phyloP scores from a whole-genome alignment of 2,888 invertebrate genomes.

The Tortrix viridana region DNA sequence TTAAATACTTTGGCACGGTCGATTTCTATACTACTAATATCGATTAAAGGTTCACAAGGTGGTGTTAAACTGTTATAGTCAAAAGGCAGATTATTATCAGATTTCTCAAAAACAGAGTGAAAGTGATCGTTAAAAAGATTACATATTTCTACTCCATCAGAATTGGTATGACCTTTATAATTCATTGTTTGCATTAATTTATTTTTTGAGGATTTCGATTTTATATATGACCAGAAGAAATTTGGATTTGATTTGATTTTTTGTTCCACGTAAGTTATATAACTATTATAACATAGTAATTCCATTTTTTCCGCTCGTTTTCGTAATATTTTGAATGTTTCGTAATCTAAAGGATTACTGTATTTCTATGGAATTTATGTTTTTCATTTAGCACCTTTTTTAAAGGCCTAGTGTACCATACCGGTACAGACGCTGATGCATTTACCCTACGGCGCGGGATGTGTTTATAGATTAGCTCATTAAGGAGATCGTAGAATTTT shows the following conservation, averaged over 20 bases:
- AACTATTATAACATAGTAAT: slow-evolving; percentile 22
- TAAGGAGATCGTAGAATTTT: slow-evolving; percentile 10
- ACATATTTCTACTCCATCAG: slow-evolving; percentile 2
- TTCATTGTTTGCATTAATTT: neutral
- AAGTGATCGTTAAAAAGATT: slow-evolving; percentile 11
- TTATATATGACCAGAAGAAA: neutral
- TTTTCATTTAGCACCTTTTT: slow-evolving; percentile 30
- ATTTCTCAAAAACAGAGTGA: slow-evolving; percentile 8
- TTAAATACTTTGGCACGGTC: neutral
- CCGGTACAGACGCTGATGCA: slow-evolving; percentile 5
- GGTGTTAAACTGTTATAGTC: neutral
- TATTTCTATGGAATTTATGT: slow-evolving; percentile 30
- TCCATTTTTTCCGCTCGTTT: slow-evolving; percentile 20
- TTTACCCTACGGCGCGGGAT: slow-evolving; percentile 23
- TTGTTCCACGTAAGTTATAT: slow-evolving; percentile 11
- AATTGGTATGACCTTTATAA: neutral
- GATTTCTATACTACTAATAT: slow-evolving; percentile 4
- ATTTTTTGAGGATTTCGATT: neutral
- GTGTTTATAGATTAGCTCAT: slow-evolving; percentile 13
- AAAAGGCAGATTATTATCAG: neutral
- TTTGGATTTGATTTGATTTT: slow-evolving; percentile 13
- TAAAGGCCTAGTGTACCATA: slow-evolving; percentile 27
- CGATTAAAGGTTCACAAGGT: slow-evolving; percentile 2
- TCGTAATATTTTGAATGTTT: slow-evolving; percentile 7
- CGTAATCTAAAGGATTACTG: slow-evolving; percentile 18